Evolutionary conservation across 2,888 invertebrate species (phyloP), one percentile per base, ranked within the genome.

Genomic region (Caenorhabditis uteleia): DNA sequence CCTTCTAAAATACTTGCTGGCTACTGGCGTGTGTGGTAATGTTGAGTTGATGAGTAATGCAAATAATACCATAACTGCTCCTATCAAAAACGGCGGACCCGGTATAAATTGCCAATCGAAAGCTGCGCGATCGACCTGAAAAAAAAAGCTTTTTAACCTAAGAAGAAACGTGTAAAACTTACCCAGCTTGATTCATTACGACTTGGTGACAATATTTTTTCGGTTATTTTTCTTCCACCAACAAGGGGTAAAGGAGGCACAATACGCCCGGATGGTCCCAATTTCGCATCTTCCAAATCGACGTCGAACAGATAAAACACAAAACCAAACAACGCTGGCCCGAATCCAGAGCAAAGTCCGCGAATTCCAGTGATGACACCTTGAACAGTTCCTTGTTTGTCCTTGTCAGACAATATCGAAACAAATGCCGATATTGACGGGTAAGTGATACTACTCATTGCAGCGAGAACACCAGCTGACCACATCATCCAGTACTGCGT

Each of bases 281-380:
- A 68, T 21, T 67, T 73, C 45, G 83, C 81, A 77, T 90, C 91
- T 84, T 93, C 93, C 82, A 98, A 87, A 87, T 98, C 93, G 73
- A 99, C 97, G 85, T 97, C 92, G 86, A 97, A 99, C 82, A 97
- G 87, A 87, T 95, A 98, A 87, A 98, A 98, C 80, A 98, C 92
- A 75, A 97, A 90, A 18, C 98, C 98, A 84, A 93, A 98, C 88
- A 98, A 91, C 39, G 98, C 98, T 0, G 98, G 98, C 0, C 98
- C 98, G 47, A 98, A 88, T 0, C 81, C 81, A 84, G 95, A 95
- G 84, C 98, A 98, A 46, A 98, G 88, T 0, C 98, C 97, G 68
- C 97, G 88, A 88, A 98, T 95, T 14, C 98, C 98, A 0, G 98
- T 98, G 47, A 99, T 93, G 89, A 99, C 93, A 68, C 98, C 97